Evolutionary conservation across 2,797 vertebrate genomes (phyloP), one percentile per base, ranked within the genome.

Genomic region (Pseudochirops cupreus): DNA sequence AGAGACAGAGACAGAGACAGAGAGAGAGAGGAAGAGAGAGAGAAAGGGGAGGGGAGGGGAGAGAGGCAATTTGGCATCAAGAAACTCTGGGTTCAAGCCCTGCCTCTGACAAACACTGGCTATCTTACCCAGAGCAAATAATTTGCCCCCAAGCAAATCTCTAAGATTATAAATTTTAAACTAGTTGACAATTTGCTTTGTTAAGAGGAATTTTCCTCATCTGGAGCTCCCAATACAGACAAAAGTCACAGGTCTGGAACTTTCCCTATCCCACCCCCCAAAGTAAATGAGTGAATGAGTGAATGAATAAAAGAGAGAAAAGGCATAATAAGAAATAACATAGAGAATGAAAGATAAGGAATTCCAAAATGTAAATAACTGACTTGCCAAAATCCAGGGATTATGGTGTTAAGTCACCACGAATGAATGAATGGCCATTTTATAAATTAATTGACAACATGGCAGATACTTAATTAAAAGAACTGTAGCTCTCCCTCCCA

Each of bases 241-340:
- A 82, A 46, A 59, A 82, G 26, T 82, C 21, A 46, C 21, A 74
- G 5, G 67, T 74, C 21, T 39, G n/a, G n/a, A 74, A 39, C n/a
- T n/a, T 14, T n/a, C 18, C n/a, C 16, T 2, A 52, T 2, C 5
- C n/a, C 59, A 1, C 1, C 16, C 16, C 1, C 33, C n/a, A 33
- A 11, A 33, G 29, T 12, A 58, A 29, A 28, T 31, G 4, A 74
- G 11, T 29, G 57, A 74, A 82, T 24, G 74, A 82, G 11, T 24
- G 39, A 82, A 82, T 24, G 24, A 24, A 46, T 26, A 46, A 46
- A 46, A 46, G 74, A 82, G 2, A 46, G 21, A 82, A 1, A 24
- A n/a, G 33, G 33, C 4, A 33, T 24, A 24, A 82, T 46, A 46
- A 74, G n/a, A 6, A 82, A 5, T 82, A 82, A 24, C n/a, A 39